These are phyloP conservation scores for Sminthopsis crassicaudata DNA, from an alignment of 2,113 vertebrate genomes.

Conservation along the genomic window DNA sequence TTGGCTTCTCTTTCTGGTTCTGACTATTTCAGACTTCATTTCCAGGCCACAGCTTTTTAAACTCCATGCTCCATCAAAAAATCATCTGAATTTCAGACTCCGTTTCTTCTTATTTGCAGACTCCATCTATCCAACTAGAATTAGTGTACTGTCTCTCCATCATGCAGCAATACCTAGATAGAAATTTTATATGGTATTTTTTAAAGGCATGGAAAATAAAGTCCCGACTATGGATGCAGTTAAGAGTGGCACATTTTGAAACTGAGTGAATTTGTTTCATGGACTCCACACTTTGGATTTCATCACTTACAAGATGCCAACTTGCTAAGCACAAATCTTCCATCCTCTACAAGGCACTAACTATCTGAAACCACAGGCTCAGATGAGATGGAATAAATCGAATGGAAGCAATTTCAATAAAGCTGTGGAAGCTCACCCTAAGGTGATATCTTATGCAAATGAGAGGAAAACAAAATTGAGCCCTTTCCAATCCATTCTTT, in stretches of 20 bases:
- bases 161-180: not conserved
- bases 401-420: conserved; percentile 19
- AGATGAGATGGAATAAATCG: conserved; percentile 3
- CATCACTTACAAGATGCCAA: conserved; percentile 47
- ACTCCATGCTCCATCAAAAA: not conserved
- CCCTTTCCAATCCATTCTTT: not conserved
- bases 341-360: conserved; percentile 55
- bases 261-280: conserved; percentile 30
- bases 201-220: conserved; percentile 42
- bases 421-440: not conserved
- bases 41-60: not conserved
- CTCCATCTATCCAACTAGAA: not conserved
- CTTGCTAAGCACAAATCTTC: conserved; percentile 38
- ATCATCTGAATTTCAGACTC: not conserved
- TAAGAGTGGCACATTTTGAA: conserved; percentile 45
- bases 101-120: conserved; percentile 9
- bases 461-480: conserved; percentile 2
- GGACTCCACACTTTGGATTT: conserved; percentile 23
- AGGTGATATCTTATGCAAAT: not conserved
- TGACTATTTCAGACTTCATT: conserved; percentile 26
- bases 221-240: not conserved
- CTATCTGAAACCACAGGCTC: conserved; percentile 38
- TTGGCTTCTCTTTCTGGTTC: conserved; percentile 26
- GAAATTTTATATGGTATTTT: not conserved
- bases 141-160: conserved; percentile 20